Percentiles rank a stretch among this genome's conserved stretches.
Evolutionary conservation across 2,797 vertebrate species (phyloP).

Genomic region (Pempheris klunzingeri): DNA sequence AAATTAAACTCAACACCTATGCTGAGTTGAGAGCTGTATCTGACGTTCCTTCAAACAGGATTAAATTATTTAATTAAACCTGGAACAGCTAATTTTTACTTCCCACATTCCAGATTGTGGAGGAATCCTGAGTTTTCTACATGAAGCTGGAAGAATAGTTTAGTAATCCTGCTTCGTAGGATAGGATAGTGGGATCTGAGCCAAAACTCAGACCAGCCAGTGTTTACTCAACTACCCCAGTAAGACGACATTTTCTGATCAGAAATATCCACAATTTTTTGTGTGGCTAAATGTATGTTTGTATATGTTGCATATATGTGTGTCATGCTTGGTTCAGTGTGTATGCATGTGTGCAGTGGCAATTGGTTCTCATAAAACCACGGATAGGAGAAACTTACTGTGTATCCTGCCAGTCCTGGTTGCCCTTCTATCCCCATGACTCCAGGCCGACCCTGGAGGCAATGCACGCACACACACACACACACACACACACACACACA

Average conservation of each 20-base stretch:
- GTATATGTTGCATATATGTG: background rate
- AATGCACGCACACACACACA: conserved; percentile 62
- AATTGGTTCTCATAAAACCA: background rate
- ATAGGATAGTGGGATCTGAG: background rate
- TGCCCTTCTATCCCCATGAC: conserved; percentile 91
- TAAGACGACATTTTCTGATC: conserved; percentile 8
- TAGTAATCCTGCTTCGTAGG: background rate
- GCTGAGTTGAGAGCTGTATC: conserved; percentile 8
- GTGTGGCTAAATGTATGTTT: background rate
- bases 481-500: conserved; percentile 28
- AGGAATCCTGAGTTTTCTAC: background rate
- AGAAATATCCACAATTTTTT: background rate
- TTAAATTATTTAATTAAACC: background rate
- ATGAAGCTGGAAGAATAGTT: background rate
- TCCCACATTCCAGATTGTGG: background rate
- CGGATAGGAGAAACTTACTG: conserved; percentile 81
- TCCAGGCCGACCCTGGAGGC: conserved; percentile 90
- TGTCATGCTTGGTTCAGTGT: background rate
- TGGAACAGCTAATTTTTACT: background rate
- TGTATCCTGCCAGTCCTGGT: conserved; percentile 91
- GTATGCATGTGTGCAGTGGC: background rate
- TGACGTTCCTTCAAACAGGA: background rate
- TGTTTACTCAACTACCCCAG: background rate
- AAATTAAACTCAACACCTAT: background rate
- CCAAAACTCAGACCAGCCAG: background rate